Percentiles rank a stretch among this genome's conserved stretches.
Conservation (phyloP, 92 coral and sea anemone species). For the Plumapathes pennacea region DNA sequence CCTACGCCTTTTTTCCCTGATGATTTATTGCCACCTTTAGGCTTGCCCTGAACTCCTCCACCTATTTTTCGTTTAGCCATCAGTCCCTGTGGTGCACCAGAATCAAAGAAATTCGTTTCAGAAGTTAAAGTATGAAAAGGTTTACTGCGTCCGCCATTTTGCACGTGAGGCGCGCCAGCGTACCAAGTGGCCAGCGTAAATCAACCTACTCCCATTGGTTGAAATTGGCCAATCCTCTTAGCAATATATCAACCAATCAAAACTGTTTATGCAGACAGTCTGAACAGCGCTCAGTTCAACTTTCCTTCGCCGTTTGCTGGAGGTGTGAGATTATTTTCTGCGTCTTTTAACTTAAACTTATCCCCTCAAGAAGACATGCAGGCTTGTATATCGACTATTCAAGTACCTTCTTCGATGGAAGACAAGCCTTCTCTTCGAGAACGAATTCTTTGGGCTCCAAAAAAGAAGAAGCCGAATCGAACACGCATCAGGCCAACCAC, state of each 20-base stretch:
- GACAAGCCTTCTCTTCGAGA: constrained; percentile 28
- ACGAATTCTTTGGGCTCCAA: constrained; percentile 66
- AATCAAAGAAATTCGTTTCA: no score
- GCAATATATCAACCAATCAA: constrained; percentile 25
- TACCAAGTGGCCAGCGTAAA: no score
- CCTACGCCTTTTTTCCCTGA: not conserved
- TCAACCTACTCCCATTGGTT: no score
- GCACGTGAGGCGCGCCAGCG: no score
- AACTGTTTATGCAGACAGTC: constrained; percentile 10
- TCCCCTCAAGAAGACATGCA: constrained; percentile 13
- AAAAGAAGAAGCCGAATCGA: constrained; percentile 61
- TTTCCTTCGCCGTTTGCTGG: not conserved
- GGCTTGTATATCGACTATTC: constrained; percentile 27
- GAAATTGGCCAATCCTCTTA: constrained; percentile 16
- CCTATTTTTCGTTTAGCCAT: no score
- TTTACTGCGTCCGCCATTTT: constrained; percentile 12
- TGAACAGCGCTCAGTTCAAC: constrained; percentile 18
- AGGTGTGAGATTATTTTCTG: not conserved
- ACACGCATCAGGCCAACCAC: no score
- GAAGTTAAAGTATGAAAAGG: no score
- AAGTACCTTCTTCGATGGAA: constrained; percentile 55
- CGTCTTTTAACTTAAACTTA: no score
- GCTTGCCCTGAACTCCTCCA: no score
- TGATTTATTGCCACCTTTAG: constrained; percentile 51
- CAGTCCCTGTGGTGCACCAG: no score